Evolutionary conservation across 2,888 invertebrate genomes (phyloP).

Genomic region (Caenorhabditis imperialis): DNA sequence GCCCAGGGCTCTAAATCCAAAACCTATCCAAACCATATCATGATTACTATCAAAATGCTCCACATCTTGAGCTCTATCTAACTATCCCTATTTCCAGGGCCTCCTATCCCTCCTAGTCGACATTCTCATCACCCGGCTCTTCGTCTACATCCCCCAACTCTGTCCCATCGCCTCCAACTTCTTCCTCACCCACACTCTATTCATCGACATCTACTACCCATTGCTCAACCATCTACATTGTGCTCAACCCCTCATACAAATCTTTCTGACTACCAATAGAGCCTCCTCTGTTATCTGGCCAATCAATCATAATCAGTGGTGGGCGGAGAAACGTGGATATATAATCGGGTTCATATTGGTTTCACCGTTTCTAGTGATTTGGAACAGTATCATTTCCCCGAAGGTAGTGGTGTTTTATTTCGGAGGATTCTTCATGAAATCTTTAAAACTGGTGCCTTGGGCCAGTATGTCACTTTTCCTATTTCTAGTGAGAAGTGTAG

Average conservation of each 20-base stretch:
- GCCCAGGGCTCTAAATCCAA: no score
- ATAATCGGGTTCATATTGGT: constrained; percentile 8
- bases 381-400: constrained; percentile 38
- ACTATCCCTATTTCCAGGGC: no score
- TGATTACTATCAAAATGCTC: no score
- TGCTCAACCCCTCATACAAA: constrained; percentile 40
- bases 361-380: constrained; percentile 31
- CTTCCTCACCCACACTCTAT: constrained; percentile 5
- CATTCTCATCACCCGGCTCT: constrained; percentile 36
- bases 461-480: constrained; percentile 31
- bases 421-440: constrained; percentile 42
- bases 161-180: constrained; percentile 14
- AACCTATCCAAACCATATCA: no score
- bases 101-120: constrained; percentile 30
- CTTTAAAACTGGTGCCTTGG: constrained; percentile 14
- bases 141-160: constrained; percentile 38
- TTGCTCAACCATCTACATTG: constrained; percentile 33
- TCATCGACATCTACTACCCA: constrained; percentile 43
- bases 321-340: neutral
- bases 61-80: no score
- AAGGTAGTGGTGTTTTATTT: constrained; percentile 20
- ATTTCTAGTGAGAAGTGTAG: constrained; percentile 6
- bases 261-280: constrained; percentile 35
- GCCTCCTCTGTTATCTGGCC: constrained; percentile 33
- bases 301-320: constrained; percentile 18